Evolutionary conservation across 2,797 vertebrate species (phyloP).

Genomic region (Leuciscus waleckii): DNA sequence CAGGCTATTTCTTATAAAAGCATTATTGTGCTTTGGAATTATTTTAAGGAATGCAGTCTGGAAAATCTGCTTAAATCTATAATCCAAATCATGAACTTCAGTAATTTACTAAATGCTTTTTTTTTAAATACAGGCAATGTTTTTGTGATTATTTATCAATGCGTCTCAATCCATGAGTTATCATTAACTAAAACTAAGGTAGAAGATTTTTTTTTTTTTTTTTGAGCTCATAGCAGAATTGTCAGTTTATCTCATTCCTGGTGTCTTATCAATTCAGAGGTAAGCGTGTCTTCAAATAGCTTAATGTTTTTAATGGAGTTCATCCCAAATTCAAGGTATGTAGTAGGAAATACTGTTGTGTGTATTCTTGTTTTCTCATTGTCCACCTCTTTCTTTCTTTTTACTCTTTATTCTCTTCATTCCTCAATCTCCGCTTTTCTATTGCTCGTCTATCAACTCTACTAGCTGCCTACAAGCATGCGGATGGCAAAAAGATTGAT

Average conservation of each 20-base stretch:
- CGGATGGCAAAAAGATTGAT: constrained; percentile 95
- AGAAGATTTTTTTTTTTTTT: not conserved
- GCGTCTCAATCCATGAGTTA: not conserved
- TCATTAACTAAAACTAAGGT: not conserved
- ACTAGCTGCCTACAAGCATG: constrained; percentile 95
- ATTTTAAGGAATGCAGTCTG: not conserved
- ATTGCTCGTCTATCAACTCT: constrained; percentile 59
- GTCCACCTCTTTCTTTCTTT: constrained; percentile 33
- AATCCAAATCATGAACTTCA: not conserved
- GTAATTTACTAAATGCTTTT: not conserved
- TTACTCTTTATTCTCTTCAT: constrained; percentile 12
- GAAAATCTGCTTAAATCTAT: not conserved
- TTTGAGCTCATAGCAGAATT: not conserved
- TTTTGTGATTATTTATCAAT: not conserved
- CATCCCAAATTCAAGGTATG: constrained; percentile 55
- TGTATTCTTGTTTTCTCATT: constrained; percentile 30
- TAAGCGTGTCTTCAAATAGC: constrained; percentile 52
- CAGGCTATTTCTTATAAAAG: too few relatives aligned
- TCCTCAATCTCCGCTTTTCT: constrained; percentile 61
- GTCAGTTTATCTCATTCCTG: constrained; percentile 30
- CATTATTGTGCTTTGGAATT: not conserved
- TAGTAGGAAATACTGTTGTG: constrained; percentile 53
- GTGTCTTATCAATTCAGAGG: constrained; percentile 48
- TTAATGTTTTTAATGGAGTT: constrained; percentile 40
- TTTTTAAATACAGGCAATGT: not conserved